Evolutionary conservation across 2,888 invertebrate species (phyloP).

Genomic region (Ophioninae sp.): DNA sequence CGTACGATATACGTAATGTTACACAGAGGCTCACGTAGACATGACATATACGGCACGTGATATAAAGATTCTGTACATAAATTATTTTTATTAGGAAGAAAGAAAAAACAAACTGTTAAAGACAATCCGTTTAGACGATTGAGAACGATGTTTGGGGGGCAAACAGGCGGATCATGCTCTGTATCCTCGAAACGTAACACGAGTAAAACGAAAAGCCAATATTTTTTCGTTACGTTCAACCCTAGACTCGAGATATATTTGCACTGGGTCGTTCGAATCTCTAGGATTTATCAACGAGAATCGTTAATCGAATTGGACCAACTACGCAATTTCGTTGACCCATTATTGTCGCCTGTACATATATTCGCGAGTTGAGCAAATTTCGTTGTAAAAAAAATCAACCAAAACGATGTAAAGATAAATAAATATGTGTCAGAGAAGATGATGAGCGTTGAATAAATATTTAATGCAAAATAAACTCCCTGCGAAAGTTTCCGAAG

Average conservation of each 20-base stretch:
- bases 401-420: conserved; percentile 7
- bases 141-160: conserved; percentile 7
- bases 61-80: conserved; percentile 45
- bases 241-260: conserved; percentile 29
- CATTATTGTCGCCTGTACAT: conserved; percentile 29
- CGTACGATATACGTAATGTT: not conserved
- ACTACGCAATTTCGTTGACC: conserved; percentile 6
- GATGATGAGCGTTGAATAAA: not conserved
- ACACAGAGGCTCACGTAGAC: not conserved
- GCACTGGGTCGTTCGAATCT: conserved; percentile 39
- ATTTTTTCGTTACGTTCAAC: not conserved
- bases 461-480: not conserved
- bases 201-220: conserved; percentile 3
- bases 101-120: not conserved
- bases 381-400: conserved; percentile 41
- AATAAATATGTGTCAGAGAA: conserved; percentile 39
- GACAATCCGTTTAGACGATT: conserved; percentile 50
- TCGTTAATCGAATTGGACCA: conserved; percentile 23
- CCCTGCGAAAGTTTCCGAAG: not conserved
- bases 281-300: conserved; percentile 5
- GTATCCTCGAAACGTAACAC: conserved; percentile 5
- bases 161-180: conserved; percentile 4
- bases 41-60: conserved; percentile 8
- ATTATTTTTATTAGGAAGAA: conserved; percentile 60
- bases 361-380: conserved; percentile 11